Conservation (phyloP, 2,797 vertebrate species). For the Manis javanica region DNA sequence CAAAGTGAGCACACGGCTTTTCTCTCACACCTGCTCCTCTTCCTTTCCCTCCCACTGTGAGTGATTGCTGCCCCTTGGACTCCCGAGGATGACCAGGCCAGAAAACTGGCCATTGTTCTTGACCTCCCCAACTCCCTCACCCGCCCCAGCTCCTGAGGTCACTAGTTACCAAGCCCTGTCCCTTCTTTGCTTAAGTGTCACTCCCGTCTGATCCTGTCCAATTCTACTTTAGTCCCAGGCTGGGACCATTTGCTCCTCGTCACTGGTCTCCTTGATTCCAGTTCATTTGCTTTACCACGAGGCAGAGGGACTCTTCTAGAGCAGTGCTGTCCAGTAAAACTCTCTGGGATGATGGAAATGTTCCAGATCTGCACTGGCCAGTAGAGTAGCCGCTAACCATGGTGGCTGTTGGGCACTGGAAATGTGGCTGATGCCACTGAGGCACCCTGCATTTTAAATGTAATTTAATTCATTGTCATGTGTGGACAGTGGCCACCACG, state of each 20-base stretch:
- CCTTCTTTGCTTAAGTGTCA: neutral
- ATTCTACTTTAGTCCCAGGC: accelerated
- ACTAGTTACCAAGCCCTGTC: neutral
- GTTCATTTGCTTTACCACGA: neutral
- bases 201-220: accelerated
- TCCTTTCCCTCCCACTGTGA: neutral
- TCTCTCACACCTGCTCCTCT: no score
- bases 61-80: neutral
- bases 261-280: neutral
- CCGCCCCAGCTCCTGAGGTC: no score
- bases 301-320: neutral
- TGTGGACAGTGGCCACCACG: no score
- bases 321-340: no score
- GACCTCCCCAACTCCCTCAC: neutral
- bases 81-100: no score
- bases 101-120: neutral
- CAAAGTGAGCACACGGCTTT: no score
- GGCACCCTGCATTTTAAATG: neutral
- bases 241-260: neutral
- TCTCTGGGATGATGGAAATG: neutral
- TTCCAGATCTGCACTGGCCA: neutral
- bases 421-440: neutral
- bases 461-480: no score
- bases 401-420: neutral
- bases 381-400: neutral